Conservation (phyloP, 1,140 invertebrate species). For the Conus ventricosus region DNA sequence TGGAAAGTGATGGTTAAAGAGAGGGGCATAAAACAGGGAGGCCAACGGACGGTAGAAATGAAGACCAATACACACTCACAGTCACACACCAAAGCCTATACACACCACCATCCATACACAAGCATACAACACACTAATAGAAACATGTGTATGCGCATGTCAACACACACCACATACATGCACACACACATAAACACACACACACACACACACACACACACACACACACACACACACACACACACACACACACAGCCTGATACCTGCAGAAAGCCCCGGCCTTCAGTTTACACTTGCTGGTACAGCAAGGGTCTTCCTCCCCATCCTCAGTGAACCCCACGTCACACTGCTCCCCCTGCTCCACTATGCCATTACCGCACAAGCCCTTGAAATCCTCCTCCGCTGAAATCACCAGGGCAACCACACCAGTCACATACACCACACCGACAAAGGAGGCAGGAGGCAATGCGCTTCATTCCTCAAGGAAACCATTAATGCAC, state of each 20-base stretch:
- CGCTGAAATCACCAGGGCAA: neutral
- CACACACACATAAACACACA: neutral
- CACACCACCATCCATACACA: neutral
- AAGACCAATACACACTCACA: neutral
- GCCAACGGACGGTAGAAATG: neutral
- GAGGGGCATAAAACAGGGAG: neutral
- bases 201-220: neutral
- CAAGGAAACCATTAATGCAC: too few species aligned
- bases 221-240: neutral
- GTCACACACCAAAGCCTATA: neutral
- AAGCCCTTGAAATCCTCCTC: neutral
- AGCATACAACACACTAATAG: conserved; percentile 5
- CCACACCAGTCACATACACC: too few species aligned
- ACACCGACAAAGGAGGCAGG: too few species aligned
- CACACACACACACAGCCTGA: neutral
- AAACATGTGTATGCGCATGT: neutral
- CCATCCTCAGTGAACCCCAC: neutral
- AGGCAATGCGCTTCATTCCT: too few species aligned
- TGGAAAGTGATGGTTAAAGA: too few species aligned
- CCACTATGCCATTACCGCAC: conserved; percentile 21
- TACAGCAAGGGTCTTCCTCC: conserved; percentile 7
- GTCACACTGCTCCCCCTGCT: conserved; percentile 28
- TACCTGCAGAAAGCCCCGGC: conserved; percentile 18
- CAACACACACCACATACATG: neutral
- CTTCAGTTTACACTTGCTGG: neutral